These are phyloP conservation scores for Macrocentrus cingulum DNA, from an alignment of 1,140 invertebrate species.

Conservation along the genomic window DNA sequence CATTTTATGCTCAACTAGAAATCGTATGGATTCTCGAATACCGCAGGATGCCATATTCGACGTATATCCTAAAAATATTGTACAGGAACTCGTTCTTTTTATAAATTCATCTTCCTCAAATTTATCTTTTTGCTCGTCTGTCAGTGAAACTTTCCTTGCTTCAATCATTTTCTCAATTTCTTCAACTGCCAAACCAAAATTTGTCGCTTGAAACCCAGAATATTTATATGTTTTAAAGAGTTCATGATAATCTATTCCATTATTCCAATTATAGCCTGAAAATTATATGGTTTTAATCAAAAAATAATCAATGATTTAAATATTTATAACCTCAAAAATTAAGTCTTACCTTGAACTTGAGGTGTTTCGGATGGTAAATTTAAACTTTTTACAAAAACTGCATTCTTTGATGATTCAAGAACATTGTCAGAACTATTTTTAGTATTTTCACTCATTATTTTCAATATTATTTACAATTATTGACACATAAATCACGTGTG, in stretches of 20 bases:
- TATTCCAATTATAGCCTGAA: slow-evolving; percentile 88
- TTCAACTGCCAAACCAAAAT: slow-evolving; percentile 86
- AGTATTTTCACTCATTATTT: background rate
- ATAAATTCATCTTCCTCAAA: slow-evolving; percentile 81
- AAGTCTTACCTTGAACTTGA: slow-evolving; percentile 62
- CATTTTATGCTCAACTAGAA: slow-evolving; percentile 87
- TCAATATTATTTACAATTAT: too few relatives aligned
- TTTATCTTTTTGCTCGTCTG: slow-evolving; percentile 66
- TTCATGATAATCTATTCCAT: slow-evolving; percentile 85
- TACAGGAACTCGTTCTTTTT: slow-evolving; percentile 78
- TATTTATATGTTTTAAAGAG: slow-evolving; percentile 78
- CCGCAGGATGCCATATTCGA: slow-evolving; percentile 98
- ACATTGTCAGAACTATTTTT: slow-evolving; percentile 32
- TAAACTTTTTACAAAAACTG: slow-evolving; percentile 68
- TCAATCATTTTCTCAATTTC: slow-evolving; percentile 93
- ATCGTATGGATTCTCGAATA: slow-evolving; percentile 86
- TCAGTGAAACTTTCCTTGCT: slow-evolving; percentile 66
- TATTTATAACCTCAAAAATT: background rate
- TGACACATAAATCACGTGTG: too few relatives aligned
- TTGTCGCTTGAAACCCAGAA: slow-evolving; percentile 96
- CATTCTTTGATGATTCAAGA: slow-evolving; percentile 57
- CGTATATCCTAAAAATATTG: slow-evolving; percentile 97
- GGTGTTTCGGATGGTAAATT: slow-evolving; percentile 65
- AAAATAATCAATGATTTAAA: background rate
- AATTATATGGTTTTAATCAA: slow-evolving; percentile 12